A percentile compares a stretch with the other conserved stretches of the same genome.
Evolutionary conservation across 2,888 invertebrate genomes (phyloP).

Genomic region (Uloborus plumipes): DNA sequence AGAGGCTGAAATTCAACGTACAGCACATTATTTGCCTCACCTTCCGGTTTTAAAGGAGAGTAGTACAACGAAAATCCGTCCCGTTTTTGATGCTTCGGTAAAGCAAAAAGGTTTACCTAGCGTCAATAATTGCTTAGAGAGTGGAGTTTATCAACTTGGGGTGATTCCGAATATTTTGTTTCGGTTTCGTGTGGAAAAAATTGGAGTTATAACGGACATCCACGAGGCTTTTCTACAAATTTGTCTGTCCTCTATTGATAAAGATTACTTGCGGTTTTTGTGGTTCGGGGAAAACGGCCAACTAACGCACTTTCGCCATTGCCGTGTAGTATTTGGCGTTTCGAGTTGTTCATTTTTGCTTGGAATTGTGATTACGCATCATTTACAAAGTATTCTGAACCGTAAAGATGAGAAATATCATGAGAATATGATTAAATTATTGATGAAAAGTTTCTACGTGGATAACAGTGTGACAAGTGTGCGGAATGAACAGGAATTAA

Average conservation of each 20-base stretch:
- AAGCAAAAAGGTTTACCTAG: background rate
- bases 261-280: conserved; percentile 14
- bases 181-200: background rate
- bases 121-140: conserved; percentile 8
- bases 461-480: too few species aligned
- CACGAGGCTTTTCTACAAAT: conserved; percentile 17
- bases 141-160: background rate
- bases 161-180: conserved; percentile 6
- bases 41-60: conserved; percentile 13
- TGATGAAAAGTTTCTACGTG: too few species aligned
- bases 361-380: background rate
- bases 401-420: too few species aligned
- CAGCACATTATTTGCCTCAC: conserved; percentile 12
- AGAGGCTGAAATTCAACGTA: background rate
- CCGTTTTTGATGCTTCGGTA: conserved; percentile 15
- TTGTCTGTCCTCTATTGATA: background rate
- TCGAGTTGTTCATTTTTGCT: conserved; percentile 17
- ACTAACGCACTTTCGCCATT: background rate
- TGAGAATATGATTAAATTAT: too few species aligned
- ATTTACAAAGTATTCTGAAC: background rate
- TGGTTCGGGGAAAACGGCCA: background rate
- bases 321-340: conserved; percentile 12
- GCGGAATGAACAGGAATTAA: too few species aligned
- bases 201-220: conserved; percentile 18
- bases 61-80: conserved; percentile 8